Evolutionary conservation across 2,888 invertebrate species (phyloP).

Genomic region (Zygogramma bicolorata): DNA sequence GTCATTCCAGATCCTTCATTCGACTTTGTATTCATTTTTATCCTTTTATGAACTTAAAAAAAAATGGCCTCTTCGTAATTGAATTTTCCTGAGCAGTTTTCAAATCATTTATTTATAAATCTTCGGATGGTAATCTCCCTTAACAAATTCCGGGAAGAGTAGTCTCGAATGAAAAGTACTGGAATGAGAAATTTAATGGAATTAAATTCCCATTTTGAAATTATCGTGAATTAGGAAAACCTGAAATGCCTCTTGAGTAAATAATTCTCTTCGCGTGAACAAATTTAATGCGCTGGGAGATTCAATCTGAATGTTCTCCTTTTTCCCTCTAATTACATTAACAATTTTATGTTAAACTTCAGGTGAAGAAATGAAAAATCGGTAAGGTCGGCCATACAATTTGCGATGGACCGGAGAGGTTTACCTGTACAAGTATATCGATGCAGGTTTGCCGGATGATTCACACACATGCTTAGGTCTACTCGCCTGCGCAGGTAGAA

Average conservation of each 20-base stretch:
- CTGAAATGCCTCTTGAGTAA: slow-evolving; percentile 8
- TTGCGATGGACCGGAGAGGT: no score
- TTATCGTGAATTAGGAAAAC: slow-evolving; percentile 6
- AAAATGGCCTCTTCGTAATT: no score
- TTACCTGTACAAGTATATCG: neutral
- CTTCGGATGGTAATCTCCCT: neutral
- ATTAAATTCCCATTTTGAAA: neutral
- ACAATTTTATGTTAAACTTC: neutral
- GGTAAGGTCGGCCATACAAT: no score
- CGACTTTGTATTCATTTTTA: no score
- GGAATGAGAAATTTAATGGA: slow-evolving; percentile 5
- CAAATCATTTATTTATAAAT: neutral
- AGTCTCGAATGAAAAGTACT: neutral
- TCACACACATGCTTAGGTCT: no score
- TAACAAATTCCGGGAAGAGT: neutral
- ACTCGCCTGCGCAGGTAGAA: no score
- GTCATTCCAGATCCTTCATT: no score
- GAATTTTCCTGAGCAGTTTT: neutral
- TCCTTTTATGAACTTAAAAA: no score
- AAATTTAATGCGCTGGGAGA: slow-evolving; percentile 33
- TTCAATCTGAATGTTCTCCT: slow-evolving; percentile 29
- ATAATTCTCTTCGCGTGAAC: slow-evolving; percentile 32
- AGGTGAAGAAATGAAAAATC: neutral
- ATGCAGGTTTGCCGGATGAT: no score
- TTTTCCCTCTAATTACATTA: neutral